Percentiles rank a stretch among this genome's conserved stretches.
These are phyloP conservation scores for Protonemura montana DNA, from an alignment of 2,888 invertebrate species.

Conservation along the genomic window DNA sequence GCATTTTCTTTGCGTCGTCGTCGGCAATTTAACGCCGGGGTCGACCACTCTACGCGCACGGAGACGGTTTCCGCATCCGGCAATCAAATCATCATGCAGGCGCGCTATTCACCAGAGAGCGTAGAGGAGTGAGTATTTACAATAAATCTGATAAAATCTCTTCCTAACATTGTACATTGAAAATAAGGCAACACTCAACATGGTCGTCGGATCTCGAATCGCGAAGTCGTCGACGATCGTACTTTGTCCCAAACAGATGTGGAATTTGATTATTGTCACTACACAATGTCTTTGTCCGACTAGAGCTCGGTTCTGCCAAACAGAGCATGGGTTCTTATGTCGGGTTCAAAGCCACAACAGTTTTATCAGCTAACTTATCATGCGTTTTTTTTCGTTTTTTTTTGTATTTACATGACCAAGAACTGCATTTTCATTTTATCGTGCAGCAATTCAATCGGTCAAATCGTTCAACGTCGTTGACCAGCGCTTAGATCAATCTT, in stretches of 20 bases:
- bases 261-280: constrained; percentile 45
- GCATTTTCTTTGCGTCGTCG: too few species aligned
- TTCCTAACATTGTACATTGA: constrained; percentile 41
- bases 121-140: neutral
- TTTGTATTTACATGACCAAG: neutral
- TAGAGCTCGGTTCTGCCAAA: neutral
- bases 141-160: constrained; percentile 28
- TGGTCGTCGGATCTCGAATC: neutral
- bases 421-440: constrained; percentile 16
- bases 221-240: constrained; percentile 14
- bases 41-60: neutral
- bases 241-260: constrained; percentile 21
- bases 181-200: constrained; percentile 47
- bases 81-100: neutral
- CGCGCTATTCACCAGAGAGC: neutral
- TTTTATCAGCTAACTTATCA: constrained; percentile 3
- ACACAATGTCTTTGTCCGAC: constrained; percentile 41
- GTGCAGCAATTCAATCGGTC: neutral
- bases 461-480: neutral
- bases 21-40: neutral
- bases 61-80: neutral
- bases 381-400: constrained; percentile 8
- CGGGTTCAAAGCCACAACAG: neutral
- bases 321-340: neutral
- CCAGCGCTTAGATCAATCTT: neutral